Base-by-base conservation (phyloP, 1,140 invertebrate genomes). In the Drosophila tsacasi region DNA sequence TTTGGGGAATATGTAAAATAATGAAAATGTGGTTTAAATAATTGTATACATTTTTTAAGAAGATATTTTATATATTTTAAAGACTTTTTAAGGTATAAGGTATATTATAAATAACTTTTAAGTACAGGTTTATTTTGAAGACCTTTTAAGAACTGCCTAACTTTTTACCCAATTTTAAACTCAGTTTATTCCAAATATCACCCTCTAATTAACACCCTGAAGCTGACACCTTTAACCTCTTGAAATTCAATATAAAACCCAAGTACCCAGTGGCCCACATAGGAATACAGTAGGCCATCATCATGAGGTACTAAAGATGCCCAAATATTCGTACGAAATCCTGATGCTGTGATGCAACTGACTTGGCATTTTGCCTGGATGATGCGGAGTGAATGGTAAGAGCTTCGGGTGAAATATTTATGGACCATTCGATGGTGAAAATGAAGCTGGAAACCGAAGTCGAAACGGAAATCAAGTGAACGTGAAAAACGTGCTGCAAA, bases 381-480 rank as follows among this genome's bases (percentile, higher is more conserved):
- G 52, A 54, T 37, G 23, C 67, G 17, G 50, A 63, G 65, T 49
- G 71, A 85, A 81, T 81, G 72, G 47, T 64, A 84, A 81, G 42
- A 57, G 50, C 73, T 42, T 49, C 32, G 25, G 40, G 67, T 61
- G 46, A 73, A 60, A 77, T 62, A 84, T 85, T 84, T 85, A 85
- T 84, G 77, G 77, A 77, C 82, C 63, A 85, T 61, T 77, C 64
- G 71, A 50, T 21, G 54, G 71, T 83, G 71, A 64, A 82, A 79
- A 61, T 81, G 73, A 65, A 69, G 81, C 47, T 75, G 72, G 76
- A 65, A 79, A 44, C 59, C 68, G 30, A 58, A 52, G 35, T 35
- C 52, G 50, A 76, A 86, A 79, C 83, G 84, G 83, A 87, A 86
- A 80, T 62, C 83, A 83, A 89, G 76, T 78, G 84, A 86, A 87